These are phyloP conservation scores for Drosophila emarginata DNA, from an alignment of 2,888 invertebrate genomes.

Conservation along the genomic window DNA sequence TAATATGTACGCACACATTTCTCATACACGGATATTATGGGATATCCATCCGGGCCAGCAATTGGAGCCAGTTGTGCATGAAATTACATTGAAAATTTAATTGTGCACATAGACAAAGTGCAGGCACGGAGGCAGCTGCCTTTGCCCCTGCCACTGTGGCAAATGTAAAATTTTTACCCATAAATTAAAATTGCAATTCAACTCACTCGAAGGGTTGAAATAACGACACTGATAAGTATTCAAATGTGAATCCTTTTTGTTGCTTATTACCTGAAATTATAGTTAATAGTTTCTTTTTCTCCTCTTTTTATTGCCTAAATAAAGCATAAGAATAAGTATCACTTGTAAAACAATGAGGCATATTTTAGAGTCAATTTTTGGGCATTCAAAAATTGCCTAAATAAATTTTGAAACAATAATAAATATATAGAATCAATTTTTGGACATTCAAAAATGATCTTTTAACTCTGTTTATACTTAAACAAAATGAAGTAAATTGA, in stretches of 20 bases:
- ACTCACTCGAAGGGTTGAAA: background rate
- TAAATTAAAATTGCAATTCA: constrained; percentile 59
- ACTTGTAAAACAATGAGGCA: background rate
- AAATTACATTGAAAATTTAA: constrained; percentile 75
- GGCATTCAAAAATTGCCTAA: too few species aligned
- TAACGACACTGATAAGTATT: background rate
- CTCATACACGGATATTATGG: constrained; percentile 11
- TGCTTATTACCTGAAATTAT: background rate
- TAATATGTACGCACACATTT: constrained; percentile 31
- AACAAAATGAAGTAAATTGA: too few species aligned
- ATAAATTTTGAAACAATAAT: too few species aligned
- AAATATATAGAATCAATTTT: too few species aligned
- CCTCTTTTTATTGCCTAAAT: too few species aligned
- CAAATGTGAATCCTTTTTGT: background rate
- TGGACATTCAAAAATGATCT: too few species aligned
- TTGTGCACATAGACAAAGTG: constrained; percentile 54
- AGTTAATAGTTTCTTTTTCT: background rate
- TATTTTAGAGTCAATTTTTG: background rate
- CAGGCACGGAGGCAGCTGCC: constrained; percentile 8
- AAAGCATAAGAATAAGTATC: too few species aligned
- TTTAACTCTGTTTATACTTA: background rate
- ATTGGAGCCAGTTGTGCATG: constrained; percentile 70
- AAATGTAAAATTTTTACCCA: constrained; percentile 67
- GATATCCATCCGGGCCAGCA: constrained; percentile 36
- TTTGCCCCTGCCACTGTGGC: background rate